A percentile compares a stretch with the other conserved stretches of the same genome.
Evolutionary conservation across 2,888 invertebrate species (phyloP).

Genomic region (Cantharis nigra): DNA sequence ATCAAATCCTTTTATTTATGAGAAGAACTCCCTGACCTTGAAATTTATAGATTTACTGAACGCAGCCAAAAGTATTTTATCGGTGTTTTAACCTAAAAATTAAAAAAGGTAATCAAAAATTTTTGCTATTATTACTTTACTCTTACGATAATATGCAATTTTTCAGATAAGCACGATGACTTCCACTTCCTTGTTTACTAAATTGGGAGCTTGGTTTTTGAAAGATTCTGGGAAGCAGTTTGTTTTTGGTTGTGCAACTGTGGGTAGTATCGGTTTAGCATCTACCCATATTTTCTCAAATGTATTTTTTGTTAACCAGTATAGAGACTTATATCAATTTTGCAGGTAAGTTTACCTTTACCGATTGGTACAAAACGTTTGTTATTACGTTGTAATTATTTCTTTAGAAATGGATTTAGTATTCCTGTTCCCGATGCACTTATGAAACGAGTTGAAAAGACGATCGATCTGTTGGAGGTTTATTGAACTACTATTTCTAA

Average conservation of each 20-base stretch:
- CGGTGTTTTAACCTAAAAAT: background rate
- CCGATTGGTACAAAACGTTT: background rate
- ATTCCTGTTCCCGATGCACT: constrained; percentile 61
- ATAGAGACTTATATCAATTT: constrained; percentile 65
- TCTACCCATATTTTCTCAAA: constrained; percentile 63
- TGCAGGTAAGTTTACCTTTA: constrained; percentile 61
- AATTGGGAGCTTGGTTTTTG: constrained; percentile 58
- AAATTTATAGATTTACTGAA: background rate
- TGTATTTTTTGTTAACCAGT: constrained; percentile 64
- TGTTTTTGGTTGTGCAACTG: constrained; percentile 57
- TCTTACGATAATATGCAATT: background rate
- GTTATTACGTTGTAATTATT: constrained; percentile 12
- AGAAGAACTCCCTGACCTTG: no score
- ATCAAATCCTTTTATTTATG: no score
- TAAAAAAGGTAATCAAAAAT: background rate
- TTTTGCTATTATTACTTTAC: background rate
- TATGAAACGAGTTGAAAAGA: constrained; percentile 59
- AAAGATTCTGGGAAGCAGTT: constrained; percentile 61
- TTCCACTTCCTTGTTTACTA: constrained; percentile 21
- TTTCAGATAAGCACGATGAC: constrained; percentile 28
- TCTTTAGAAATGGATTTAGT: constrained; percentile 63
- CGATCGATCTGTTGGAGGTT: constrained; percentile 64
- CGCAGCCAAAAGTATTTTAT: background rate
- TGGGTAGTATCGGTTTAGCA: constrained; percentile 54
- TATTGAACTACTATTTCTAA: background rate